Conservation (phyloP, 2,888 invertebrate species). For the Acleris literana region DNA sequence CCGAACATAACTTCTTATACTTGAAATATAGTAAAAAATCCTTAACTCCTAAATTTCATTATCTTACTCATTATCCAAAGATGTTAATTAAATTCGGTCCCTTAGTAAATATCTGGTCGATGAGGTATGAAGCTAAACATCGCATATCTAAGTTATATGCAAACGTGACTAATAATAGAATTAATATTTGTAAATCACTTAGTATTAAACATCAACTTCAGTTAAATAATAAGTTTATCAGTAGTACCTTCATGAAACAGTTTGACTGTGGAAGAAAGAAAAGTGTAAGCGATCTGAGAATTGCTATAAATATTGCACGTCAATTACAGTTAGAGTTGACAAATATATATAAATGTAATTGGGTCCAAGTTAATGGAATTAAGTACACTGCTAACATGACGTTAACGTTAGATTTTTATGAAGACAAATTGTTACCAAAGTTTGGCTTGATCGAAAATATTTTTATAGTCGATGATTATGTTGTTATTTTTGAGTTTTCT, state of each 20-base stretch:
- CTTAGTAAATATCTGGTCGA: slow-evolving; percentile 22
- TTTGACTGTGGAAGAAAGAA: slow-evolving; percentile 7
- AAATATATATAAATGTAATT: slow-evolving; percentile 18
- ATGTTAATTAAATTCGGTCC: slow-evolving; percentile 27
- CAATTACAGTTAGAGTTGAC: slow-evolving; percentile 28
- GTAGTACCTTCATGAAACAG: not conserved
- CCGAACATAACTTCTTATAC: slow-evolving; percentile 28
- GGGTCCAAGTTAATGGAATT: slow-evolving; percentile 13
- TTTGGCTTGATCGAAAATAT: slow-evolving; percentile 16
- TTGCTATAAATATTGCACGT: slow-evolving; percentile 15
- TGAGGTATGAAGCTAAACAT: slow-evolving; percentile 30
- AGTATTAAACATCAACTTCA: slow-evolving; percentile 11
- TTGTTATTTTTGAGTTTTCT: too few relatives aligned
- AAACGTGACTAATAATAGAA: slow-evolving; percentile 12
- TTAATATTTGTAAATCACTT: slow-evolving; percentile 8
- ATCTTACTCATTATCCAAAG: slow-evolving; percentile 19
- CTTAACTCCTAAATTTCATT: slow-evolving; percentile 25
- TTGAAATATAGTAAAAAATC: slow-evolving; percentile 16
- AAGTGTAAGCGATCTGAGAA: not conserved
- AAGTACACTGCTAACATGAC: slow-evolving; percentile 20
- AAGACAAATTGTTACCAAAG: slow-evolving; percentile 18
- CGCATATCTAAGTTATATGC: slow-evolving; percentile 17
- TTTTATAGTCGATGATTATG: not conserved
- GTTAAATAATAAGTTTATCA: slow-evolving; percentile 13
- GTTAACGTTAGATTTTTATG: slow-evolving; percentile 21